Evolutionary conservation across 1,140 invertebrate genomes (phyloP).

Genomic region (Sweltsa coloradensis): DNA sequence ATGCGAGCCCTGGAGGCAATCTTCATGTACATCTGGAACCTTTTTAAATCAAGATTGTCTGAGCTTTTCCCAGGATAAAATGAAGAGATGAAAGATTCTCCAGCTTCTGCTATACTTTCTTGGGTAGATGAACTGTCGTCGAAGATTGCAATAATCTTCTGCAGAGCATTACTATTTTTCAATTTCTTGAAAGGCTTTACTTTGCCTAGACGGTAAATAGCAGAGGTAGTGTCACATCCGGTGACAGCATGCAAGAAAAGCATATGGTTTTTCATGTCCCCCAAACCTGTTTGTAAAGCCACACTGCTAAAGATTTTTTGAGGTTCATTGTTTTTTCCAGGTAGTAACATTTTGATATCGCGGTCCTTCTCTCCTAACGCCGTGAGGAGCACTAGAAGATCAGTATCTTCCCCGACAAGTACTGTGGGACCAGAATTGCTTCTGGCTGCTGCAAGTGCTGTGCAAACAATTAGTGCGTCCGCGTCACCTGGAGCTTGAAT

Average conservation of each 20-base stretch:
- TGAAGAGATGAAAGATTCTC: too few species aligned
- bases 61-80: too few species aligned
- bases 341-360: background rate
- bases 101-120: too few species aligned
- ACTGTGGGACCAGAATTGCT: background rate
- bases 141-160: too few species aligned
- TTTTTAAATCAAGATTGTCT: too few species aligned
- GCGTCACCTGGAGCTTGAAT: slow-evolving; percentile 10
- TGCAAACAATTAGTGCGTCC: slow-evolving; percentile 10
- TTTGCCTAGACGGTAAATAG: slow-evolving; percentile 3
- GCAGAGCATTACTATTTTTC: too few species aligned
- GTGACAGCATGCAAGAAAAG: slow-evolving; percentile 5
- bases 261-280: background rate
- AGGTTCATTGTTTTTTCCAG: background rate
- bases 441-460: too few species aligned
- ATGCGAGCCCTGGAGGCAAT: too few species aligned
- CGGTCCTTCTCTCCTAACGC: background rate
- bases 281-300: background rate
- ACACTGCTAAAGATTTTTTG: background rate
- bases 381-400: background rate
- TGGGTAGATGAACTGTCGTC: too few species aligned
- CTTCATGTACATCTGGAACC: too few species aligned
- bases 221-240: slow-evolving; percentile 7
- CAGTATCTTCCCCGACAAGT: background rate
- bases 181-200: slow-evolving; percentile 1